A percentile compares a stretch with the other conserved stretches of the same genome.
Conservation (phyloP, 2,797 vertebrate species). For the Diplodus puntazzo region DNA sequence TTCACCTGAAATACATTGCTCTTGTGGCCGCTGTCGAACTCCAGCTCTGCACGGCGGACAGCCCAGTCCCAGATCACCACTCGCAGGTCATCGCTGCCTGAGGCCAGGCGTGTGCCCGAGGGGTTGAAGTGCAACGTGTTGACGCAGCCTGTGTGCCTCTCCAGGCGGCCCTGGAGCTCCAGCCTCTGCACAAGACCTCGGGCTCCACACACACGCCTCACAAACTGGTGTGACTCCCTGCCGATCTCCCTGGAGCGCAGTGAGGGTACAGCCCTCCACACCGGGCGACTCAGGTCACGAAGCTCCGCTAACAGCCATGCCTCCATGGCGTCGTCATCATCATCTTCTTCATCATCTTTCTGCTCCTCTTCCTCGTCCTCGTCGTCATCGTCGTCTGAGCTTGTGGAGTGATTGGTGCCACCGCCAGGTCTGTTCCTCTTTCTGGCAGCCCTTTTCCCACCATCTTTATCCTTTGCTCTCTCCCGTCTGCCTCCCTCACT, state of each 20-base stretch:
- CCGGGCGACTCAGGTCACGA: constrained; percentile 86
- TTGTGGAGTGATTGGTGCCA: constrained; percentile 86
- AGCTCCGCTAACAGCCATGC: constrained; percentile 93
- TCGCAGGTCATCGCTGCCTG: constrained; percentile 95
- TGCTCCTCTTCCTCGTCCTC: constrained; percentile 82
- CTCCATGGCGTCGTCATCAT: constrained; percentile 92
- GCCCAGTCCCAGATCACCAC: constrained; percentile 99
- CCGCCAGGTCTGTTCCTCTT: constrained; percentile 84
- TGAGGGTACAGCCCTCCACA: constrained; percentile 90
- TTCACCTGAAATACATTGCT: constrained; percentile 98
- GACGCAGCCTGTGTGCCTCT: constrained; percentile 95
- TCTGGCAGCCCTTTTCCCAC: constrained; percentile 74
- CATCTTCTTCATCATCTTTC: constrained; percentile 88
- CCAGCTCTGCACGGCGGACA: constrained; percentile 88
- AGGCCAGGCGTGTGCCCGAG: constrained; percentile 93
- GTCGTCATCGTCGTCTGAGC: constrained; percentile 85
- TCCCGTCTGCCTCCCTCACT: constrained; percentile 79
- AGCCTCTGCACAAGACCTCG: constrained; percentile 93
- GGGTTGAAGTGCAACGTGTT: constrained; percentile 99
- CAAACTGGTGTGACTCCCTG: constrained; percentile 87
- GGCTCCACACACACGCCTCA: constrained; percentile 91
- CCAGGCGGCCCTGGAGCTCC: constrained; percentile 92
- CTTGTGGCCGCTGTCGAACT: constrained; percentile 97
- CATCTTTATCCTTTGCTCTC: constrained; percentile 70
- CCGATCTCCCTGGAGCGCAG: constrained; percentile 92